phyloP scores from a whole-genome alignment of 2,888 invertebrate genomes.

The Baccha elongata region DNA sequence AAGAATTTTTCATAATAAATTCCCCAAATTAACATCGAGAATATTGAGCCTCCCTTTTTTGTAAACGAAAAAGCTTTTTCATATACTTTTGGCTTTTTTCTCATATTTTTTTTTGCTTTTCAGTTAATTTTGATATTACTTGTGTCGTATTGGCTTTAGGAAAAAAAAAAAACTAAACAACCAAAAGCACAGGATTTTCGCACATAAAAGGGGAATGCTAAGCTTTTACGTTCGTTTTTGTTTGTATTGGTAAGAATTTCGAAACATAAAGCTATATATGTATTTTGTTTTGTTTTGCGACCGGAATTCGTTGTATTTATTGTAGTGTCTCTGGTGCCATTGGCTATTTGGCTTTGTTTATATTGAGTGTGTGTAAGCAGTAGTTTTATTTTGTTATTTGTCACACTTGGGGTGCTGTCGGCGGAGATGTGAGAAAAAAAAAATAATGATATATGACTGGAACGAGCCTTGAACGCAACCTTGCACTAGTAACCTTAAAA shows the following conservation, averaged over 20 bases:
- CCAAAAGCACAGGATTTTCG: slow-evolving; percentile 29
- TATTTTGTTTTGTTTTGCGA: slow-evolving; percentile 54
- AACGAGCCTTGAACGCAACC: slow-evolving; percentile 64
- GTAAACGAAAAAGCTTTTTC: slow-evolving; percentile 39
- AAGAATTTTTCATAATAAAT: slow-evolving; percentile 6
- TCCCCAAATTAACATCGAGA: slow-evolving; percentile 23
- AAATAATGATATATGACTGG: slow-evolving; percentile 52
- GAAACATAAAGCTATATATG: slow-evolving; percentile 34
- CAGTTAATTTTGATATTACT: too few relatives aligned
- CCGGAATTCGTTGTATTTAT: slow-evolving; percentile 27
- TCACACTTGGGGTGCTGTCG: slow-evolving; percentile 31
- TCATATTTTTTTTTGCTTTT: too few relatives aligned
- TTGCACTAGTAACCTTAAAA: slow-evolving; percentile 65
- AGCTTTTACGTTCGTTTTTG: slow-evolving; percentile 51
- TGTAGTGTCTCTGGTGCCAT: slow-evolving; percentile 7
- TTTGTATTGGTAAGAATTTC: slow-evolving; percentile 1
- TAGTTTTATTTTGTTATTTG: slow-evolving; percentile 42
- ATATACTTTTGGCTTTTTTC: not conserved
- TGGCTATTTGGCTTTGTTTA: slow-evolving; percentile 45
- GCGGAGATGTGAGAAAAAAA: slow-evolving; percentile 31
- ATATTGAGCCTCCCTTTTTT: slow-evolving; percentile 35
- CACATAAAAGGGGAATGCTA: not conserved
- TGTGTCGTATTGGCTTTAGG: slow-evolving; percentile 11
- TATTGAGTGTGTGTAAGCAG: slow-evolving; percentile 37
- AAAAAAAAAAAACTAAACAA: slow-evolving; percentile 28